Percentiles rank a stretch among this genome's conserved stretches.
Evolutionary conservation across 1,140 invertebrate species (phyloP).

Genomic region (Microplitis mediator): DNA sequence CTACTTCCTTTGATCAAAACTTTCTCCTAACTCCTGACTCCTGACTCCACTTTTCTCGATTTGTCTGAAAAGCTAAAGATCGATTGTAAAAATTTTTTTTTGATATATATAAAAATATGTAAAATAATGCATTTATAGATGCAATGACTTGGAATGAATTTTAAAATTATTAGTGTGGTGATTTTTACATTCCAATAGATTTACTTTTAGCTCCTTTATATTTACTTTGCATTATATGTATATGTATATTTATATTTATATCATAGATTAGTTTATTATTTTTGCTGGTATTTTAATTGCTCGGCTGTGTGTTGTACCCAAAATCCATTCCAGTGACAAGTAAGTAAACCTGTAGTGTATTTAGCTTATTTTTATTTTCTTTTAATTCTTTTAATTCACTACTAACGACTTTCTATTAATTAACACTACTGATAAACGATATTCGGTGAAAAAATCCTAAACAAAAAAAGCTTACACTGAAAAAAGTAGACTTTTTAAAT

Average conservation of each 20-base stretch:
- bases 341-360: not conserved
- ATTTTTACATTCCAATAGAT: too few species aligned
- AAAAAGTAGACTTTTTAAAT: too few species aligned
- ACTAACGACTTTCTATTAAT: not conserved
- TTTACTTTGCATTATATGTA: too few species aligned
- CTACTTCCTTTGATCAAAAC: conserved; percentile 17
- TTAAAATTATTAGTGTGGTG: too few species aligned
- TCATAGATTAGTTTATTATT: not conserved
- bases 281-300: not conserved
- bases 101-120: too few species aligned
- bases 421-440: not conserved
- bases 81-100: not conserved
- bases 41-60: not conserved
- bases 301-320: not conserved
- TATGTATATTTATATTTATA: too few species aligned
- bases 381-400: not conserved
- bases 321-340: conserved; percentile 2
- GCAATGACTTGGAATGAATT: too few species aligned
- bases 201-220: too few species aligned
- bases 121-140: too few species aligned
- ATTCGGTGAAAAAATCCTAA: too few species aligned
- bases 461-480: too few species aligned
- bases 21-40: not conserved
- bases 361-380: not conserved
- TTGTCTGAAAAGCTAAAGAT: not conserved